phyloP scores from a whole-genome alignment of 2,113 vertebrate species.

The Gnathonemus echidnorhynchus region DNA sequence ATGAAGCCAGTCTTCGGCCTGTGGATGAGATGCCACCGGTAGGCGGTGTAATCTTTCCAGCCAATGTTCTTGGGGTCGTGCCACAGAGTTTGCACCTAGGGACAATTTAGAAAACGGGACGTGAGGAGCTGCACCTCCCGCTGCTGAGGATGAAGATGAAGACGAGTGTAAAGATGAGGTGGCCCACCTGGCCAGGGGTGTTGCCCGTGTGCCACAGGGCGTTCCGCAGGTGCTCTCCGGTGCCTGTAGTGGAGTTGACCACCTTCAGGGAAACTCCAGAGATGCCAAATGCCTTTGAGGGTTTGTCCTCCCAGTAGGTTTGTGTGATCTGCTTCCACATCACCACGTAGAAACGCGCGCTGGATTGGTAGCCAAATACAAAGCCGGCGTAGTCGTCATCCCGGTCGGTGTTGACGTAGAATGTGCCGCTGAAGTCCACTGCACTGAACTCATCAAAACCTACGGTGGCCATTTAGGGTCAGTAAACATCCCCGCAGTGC shows the following conservation, averaged over 20 bases:
- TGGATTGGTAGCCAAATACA: slow-evolving; percentile 96
- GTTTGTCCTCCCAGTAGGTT: slow-evolving; percentile 96
- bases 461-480: slow-evolving; percentile 34
- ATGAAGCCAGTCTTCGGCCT: slow-evolving; percentile 95
- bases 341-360: slow-evolving; percentile 88
- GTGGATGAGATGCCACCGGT: slow-evolving; percentile 95
- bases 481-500: not conserved
- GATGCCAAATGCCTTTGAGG: slow-evolving; percentile 89
- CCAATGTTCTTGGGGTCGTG: slow-evolving; percentile 95
- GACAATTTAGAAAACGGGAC: not conserved
- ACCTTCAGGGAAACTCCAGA: slow-evolving; percentile 96
- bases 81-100: slow-evolving; percentile 88
- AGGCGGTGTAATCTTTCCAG: slow-evolving; percentile 98
- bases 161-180: not conserved
- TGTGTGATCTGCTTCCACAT: slow-evolving; percentile 99
- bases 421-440: slow-evolving; percentile 95
- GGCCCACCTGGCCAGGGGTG: slow-evolving; percentile 83
- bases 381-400: slow-evolving; percentile 96
- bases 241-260: slow-evolving; percentile 90
- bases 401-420: slow-evolving; percentile 94
- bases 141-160: not conserved
- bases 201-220: slow-evolving; percentile 97
- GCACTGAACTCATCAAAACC: slow-evolving; percentile 91
- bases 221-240: slow-evolving; percentile 88
- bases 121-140: not conserved